phyloP scores from a whole-genome alignment of 2,888 invertebrate species.

The Xanthorhoe designata region DNA sequence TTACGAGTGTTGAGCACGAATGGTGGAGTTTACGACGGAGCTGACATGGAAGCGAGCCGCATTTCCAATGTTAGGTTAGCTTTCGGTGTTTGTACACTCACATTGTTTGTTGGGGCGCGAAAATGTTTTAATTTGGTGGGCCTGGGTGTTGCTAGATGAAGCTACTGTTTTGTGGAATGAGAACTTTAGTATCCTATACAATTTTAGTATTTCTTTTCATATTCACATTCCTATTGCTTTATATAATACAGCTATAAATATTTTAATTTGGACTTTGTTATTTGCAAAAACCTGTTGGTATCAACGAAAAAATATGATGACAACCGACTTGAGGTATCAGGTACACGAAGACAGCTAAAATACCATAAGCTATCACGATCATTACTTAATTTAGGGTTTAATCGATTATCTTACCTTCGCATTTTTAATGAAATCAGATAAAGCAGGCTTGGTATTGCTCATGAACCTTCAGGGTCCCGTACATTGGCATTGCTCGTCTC shows the following conservation, averaged over 20 bases:
- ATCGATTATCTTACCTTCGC: background rate
- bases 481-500: slow-evolving; percentile 53
- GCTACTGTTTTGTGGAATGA: background rate
- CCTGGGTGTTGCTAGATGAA: slow-evolving; percentile 6
- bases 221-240: background rate
- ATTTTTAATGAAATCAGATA: slow-evolving; percentile 16
- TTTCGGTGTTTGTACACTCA: slow-evolving; percentile 21
- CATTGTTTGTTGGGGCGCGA: slow-evolving; percentile 24
- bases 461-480: slow-evolving; percentile 33
- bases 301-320: too few species aligned
- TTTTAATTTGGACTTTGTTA: too few species aligned
- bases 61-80: slow-evolving; percentile 27
- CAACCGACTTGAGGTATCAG: too few species aligned
- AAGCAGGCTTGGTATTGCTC: slow-evolving; percentile 2
- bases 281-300: too few species aligned
- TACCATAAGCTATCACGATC: too few species aligned
- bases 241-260: too few species aligned
- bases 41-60: slow-evolving; percentile 25
- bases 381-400: too few species aligned
- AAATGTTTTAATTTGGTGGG: slow-evolving; percentile 40
- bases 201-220: too few species aligned
- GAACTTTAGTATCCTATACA: background rate
- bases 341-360: too few species aligned
- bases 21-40: slow-evolving; percentile 31
- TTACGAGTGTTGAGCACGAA: slow-evolving; percentile 31